Evolutionary conservation across 1,140 invertebrate species (phyloP).

Genomic region (Dinoponera quadriceps): DNA sequence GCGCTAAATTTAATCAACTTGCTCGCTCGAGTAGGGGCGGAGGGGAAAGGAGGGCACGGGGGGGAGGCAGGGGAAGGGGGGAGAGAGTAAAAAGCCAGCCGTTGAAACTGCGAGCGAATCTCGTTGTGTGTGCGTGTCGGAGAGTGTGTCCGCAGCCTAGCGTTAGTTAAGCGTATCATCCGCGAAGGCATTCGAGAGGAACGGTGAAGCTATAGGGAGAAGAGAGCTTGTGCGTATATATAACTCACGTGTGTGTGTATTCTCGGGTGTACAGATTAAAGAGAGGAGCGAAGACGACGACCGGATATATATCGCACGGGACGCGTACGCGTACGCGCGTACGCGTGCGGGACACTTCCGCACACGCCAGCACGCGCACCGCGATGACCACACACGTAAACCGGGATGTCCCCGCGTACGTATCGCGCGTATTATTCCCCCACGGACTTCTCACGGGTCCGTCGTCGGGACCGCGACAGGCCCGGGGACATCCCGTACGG

Average conservation of each 20-base stretch:
- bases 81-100: neutral
- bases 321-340: constrained; percentile 31
- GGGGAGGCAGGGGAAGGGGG: neutral
- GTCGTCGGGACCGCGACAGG: neutral
- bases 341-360: constrained; percentile 29
- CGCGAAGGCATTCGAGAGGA: constrained; percentile 69
- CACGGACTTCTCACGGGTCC: neutral
- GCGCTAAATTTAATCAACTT: constrained; percentile 69
- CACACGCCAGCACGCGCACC: constrained; percentile 23
- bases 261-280: constrained; percentile 78
- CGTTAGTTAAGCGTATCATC: constrained; percentile 64
- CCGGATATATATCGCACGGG: constrained; percentile 45
- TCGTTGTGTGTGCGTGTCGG: constrained; percentile 38
- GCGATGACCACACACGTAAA: constrained; percentile 13
- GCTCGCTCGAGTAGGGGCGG: constrained; percentile 47
- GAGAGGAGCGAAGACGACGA: constrained; percentile 57
- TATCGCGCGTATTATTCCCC: constrained; percentile 7
- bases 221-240: constrained; percentile 77
- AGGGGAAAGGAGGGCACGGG: constrained; percentile 26
- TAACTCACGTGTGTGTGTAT: constrained; percentile 75
- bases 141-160: constrained; percentile 62
- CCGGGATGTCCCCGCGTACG: constrained; percentile 19
- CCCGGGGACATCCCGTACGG: neutral
- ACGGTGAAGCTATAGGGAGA: constrained; percentile 64
- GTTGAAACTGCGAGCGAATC: constrained; percentile 39